Evolutionary conservation across 2,888 invertebrate genomes (phyloP).

Genomic region (Shargacucullia verbasci): DNA sequence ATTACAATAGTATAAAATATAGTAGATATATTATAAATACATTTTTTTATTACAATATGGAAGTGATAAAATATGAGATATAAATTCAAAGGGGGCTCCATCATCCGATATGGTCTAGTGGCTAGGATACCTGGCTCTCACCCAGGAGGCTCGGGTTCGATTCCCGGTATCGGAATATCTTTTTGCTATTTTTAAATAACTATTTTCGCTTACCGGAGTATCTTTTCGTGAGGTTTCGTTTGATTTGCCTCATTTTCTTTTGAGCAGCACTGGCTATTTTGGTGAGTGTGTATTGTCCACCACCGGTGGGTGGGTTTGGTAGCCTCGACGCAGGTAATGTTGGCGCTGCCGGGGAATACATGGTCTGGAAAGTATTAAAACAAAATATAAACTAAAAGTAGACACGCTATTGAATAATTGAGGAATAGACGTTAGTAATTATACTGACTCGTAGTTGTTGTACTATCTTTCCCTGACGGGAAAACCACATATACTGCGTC

Average conservation of each 20-base stretch:
- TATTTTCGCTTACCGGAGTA: slow-evolving; percentile 74
- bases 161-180: slow-evolving; percentile 89
- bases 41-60: too few species aligned
- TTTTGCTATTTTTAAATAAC: slow-evolving; percentile 56
- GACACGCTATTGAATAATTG: too few species aligned
- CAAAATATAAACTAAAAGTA: background rate
- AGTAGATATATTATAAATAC: too few species aligned
- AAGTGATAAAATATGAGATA: background rate
- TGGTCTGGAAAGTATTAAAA: slow-evolving; percentile 53
- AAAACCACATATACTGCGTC: too few species aligned
- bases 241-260: slow-evolving; percentile 90
- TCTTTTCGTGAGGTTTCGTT: slow-evolving; percentile 90
- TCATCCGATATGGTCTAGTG: slow-evolving; percentile 90
- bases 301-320: slow-evolving; percentile 90
- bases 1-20: too few species aligned
- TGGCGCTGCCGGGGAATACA: slow-evolving; percentile 68
- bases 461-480: too few species aligned
- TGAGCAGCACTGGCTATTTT: slow-evolving; percentile 90
- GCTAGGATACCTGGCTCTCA: slow-evolving; percentile 90
- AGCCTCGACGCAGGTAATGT: slow-evolving; percentile 80
- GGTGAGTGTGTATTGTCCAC: slow-evolving; percentile 91
- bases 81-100: accelerated
- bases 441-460: too few species aligned
- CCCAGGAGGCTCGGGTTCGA: slow-evolving; percentile 90
- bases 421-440: too few species aligned